phyloP scores from a whole-genome alignment of 2,113 vertebrate genomes.

The Strix aluco region DNA sequence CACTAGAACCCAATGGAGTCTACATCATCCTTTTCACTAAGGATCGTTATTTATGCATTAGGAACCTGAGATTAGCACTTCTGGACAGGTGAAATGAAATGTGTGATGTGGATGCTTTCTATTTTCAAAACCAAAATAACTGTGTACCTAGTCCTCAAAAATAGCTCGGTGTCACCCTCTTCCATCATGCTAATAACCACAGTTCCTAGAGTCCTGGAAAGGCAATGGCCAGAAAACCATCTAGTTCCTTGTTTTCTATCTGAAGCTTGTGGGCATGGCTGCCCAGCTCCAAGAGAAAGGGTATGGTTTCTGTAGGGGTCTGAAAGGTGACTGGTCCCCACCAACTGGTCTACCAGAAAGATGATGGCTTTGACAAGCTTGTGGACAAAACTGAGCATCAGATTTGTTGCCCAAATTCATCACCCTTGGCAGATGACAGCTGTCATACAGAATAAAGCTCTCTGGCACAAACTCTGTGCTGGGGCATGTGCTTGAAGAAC shows the following conservation, averaged over 20 bases:
- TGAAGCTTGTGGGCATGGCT: background rate
- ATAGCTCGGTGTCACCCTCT: background rate
- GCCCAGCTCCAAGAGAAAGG: background rate
- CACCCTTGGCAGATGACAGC: background rate
- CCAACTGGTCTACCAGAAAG: background rate
- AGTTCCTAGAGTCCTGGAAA: slow-evolving; percentile 9
- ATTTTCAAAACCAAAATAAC: slow-evolving; percentile 1
- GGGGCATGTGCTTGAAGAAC: background rate
- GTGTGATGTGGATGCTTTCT: slow-evolving; percentile 32
- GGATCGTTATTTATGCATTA: slow-evolving; percentile 58
- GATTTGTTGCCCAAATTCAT: background rate
- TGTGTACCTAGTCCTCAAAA: slow-evolving; percentile 24
- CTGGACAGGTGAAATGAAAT: slow-evolving; percentile 46
- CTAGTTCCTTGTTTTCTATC: background rate
- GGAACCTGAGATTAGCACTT: slow-evolving; percentile 39
- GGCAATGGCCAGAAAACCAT: background rate
- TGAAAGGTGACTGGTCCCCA: background rate
- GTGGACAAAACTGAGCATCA: slow-evolving; percentile 1
- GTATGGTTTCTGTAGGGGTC: background rate
- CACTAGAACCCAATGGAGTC: slow-evolving; percentile 28
- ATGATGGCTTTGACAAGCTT: background rate
- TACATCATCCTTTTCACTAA: slow-evolving; percentile 29
- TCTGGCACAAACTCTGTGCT: background rate
- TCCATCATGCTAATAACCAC: background rate
- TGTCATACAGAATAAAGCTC: background rate